These are phyloP conservation scores for Cephus rjabovi DNA, from an alignment of 2,888 invertebrate species.

Conservation along the genomic window DNA sequence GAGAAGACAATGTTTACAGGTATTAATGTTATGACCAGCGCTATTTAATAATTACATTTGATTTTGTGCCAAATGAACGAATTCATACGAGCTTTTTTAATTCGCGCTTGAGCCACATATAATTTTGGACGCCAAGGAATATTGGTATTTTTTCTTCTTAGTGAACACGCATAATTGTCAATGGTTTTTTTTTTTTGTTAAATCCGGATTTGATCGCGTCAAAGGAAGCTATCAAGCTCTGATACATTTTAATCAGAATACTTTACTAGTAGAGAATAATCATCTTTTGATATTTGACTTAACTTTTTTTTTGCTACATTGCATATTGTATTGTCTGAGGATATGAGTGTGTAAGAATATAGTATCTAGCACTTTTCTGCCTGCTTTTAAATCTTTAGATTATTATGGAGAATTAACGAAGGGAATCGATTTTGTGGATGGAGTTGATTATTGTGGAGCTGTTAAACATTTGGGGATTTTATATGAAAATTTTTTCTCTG, in stretches of 20 bases:
- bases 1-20: neutral
- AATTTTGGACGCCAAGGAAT: too few relatives aligned
- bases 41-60: neutral
- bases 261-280: neutral
- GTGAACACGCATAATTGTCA: neutral
- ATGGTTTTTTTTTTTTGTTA: neutral
- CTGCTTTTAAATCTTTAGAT: slow-evolving; percentile 29
- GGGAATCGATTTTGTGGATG: slow-evolving; percentile 12
- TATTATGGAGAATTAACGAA: slow-evolving; percentile 15
- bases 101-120: neutral
- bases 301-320: neutral
- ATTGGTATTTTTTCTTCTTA: neutral
- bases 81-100: neutral
- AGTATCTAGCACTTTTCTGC: slow-evolving; percentile 35
- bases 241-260: neutral
- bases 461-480: slow-evolving; percentile 44
- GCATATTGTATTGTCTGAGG: neutral
- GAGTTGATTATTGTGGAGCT: slow-evolving; percentile 16
- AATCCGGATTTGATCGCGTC: neutral
- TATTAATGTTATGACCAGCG: neutral
- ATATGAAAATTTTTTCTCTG: slow-evolving; percentile 41
- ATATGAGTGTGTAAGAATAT: neutral
- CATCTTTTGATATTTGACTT: neutral
- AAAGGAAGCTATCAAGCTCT: neutral
- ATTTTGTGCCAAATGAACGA: neutral